Conservation (phyloP, 1,140 invertebrate genomes). For the Phymastichus coffea region DNA sequence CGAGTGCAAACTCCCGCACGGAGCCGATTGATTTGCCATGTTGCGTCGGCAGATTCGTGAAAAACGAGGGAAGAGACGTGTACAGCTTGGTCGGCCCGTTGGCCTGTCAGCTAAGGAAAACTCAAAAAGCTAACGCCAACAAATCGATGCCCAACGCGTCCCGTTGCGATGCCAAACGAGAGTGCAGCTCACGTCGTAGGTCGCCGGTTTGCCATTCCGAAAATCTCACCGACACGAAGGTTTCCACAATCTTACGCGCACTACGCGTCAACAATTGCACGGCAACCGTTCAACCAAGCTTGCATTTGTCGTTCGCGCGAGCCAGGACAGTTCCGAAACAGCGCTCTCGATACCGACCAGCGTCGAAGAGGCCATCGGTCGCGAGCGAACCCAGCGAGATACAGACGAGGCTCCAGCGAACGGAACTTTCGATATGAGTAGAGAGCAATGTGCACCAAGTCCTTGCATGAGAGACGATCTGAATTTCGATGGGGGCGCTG, state of each 20-base stretch:
- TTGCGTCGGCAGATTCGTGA: slow-evolving; percentile 17
- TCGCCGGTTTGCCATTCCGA: no score
- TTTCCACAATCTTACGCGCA: background rate
- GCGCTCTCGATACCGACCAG: background rate
- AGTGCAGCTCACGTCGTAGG: no score
- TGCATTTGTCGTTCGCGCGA: background rate
- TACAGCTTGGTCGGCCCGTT: slow-evolving; percentile 31
- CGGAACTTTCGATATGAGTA: no score
- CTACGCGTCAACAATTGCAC: background rate
- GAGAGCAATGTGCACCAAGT: no score
- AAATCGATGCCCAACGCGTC: background rate
- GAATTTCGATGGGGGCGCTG: no score
- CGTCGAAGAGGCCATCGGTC: background rate
- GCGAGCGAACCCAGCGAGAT: background rate
- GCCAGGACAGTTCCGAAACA: background rate
- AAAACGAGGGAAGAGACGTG: slow-evolving; percentile 5
- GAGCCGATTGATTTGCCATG: background rate
- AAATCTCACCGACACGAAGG: background rate
- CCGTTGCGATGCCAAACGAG: background rate
- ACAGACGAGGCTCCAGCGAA: no score
- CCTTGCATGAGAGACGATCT: no score
- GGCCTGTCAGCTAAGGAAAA: background rate
- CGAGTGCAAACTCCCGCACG: background rate
- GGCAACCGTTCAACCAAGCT: background rate
- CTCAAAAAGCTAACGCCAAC: background rate